A percentile compares a stretch with the other conserved stretches of the same genome.
Evolutionary conservation across 2,797 vertebrate genomes (phyloP).

Genomic region (Eulemur rubriventer): DNA sequence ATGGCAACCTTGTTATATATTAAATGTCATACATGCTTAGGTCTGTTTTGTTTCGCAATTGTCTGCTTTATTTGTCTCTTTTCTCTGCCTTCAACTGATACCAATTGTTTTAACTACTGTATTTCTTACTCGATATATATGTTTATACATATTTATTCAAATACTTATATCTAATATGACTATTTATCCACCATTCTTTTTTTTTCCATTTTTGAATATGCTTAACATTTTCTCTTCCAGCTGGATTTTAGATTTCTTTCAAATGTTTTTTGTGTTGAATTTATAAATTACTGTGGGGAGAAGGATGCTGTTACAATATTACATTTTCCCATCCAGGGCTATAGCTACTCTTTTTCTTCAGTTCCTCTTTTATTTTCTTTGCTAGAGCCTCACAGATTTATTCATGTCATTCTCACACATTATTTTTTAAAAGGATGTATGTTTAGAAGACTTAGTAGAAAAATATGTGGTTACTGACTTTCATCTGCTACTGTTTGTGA

Average conservation of each 20-base stretch:
- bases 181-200: not conserved
- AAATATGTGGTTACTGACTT: not conserved
- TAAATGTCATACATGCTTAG: not conserved
- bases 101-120: not conserved
- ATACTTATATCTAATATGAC: not conserved
- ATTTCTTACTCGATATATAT: not conserved
- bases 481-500: not conserved
- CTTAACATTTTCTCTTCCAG: not conserved
- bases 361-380: not conserved
- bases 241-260: slow-evolving; percentile 19
- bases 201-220: not conserved
- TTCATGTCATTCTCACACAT: not conserved
- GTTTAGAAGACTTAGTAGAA: not conserved
- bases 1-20: not conserved
- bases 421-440: not conserved
- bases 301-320: not conserved
- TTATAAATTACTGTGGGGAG: not conserved
- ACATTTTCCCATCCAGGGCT: not conserved
- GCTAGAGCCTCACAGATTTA: not conserved
- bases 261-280: not conserved
- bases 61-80: not conserved
- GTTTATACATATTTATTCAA: not conserved
- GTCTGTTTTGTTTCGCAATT: not conserved
- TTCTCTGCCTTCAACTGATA: not conserved
- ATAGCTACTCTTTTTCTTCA: not conserved